phyloP scores from a whole-genome alignment of 2,888 invertebrate species.

The Flabesymbios commensalis region DNA sequence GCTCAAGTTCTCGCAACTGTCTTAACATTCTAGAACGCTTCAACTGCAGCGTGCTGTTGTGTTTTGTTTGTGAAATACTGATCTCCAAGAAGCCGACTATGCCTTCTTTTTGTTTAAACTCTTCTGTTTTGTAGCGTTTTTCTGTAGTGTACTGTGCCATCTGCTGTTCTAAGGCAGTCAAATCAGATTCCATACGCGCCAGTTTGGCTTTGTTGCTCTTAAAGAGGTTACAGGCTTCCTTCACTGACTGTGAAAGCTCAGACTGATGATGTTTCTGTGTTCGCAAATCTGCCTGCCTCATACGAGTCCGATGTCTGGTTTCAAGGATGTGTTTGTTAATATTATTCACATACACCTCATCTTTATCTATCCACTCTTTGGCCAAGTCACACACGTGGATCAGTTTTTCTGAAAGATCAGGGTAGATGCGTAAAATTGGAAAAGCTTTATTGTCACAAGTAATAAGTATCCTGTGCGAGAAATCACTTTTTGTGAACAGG shows the following conservation, averaged over 20 bases:
- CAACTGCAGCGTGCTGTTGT: slow-evolving; percentile 53
- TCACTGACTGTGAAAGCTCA: slow-evolving; percentile 46
- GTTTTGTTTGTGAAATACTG: slow-evolving; percentile 53
- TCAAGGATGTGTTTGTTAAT: slow-evolving; percentile 51
- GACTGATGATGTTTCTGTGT: slow-evolving; percentile 49
- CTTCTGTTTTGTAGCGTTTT: slow-evolving; percentile 42
- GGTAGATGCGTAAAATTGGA: slow-evolving; percentile 50
- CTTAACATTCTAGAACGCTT: slow-evolving; percentile 48
- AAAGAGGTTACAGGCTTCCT: slow-evolving; percentile 46
- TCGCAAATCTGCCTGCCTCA: slow-evolving; percentile 44
- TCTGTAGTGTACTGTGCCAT: slow-evolving; percentile 41
- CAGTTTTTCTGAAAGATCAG: slow-evolving; percentile 50
- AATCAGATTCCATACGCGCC: slow-evolving; percentile 45
- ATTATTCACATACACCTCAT: slow-evolving; percentile 54
- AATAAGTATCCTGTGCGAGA: slow-evolving; percentile 47
- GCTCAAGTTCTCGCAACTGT: slow-evolving; percentile 51
- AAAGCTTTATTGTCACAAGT: slow-evolving; percentile 54
- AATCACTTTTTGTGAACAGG: slow-evolving; percentile 44
- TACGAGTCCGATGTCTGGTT: slow-evolving; percentile 43
- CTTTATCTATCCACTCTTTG: slow-evolving; percentile 50
- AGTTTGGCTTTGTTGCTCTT: slow-evolving; percentile 51
- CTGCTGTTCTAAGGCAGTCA: slow-evolving; percentile 47
- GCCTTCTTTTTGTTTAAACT: slow-evolving; percentile 53
- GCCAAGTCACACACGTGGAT: slow-evolving; percentile 43
- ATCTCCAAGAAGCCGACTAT: slow-evolving; percentile 57